These are phyloP conservation scores for Coelogynopora nodosa DNA, from an alignment of 2,888 invertebrate species.

Conservation along the genomic window DNA sequence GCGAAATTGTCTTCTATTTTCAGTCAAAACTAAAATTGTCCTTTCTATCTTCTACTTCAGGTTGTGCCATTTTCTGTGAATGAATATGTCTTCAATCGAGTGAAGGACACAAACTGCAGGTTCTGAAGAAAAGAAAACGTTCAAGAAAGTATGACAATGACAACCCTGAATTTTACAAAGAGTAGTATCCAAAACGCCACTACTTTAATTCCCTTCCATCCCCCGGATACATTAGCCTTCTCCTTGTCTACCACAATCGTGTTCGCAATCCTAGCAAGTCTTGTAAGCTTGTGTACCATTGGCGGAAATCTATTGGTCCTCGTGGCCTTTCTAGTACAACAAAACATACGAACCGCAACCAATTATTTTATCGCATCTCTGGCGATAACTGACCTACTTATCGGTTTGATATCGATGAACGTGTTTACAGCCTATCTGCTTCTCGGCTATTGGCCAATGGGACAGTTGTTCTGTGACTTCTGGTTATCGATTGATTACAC, in stretches of 20 bases:
- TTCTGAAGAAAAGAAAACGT: too few species aligned
- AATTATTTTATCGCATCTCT: constrained; percentile 98
- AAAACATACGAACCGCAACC: constrained; percentile 84
- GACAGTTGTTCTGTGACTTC: constrained; percentile 88
- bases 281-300: constrained; percentile 43
- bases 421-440: constrained; percentile 95
- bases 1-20: too few species aligned
- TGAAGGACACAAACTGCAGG: too few species aligned
- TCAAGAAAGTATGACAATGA: too few species aligned
- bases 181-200: neutral
- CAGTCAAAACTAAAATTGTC: too few species aligned
- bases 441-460: constrained; percentile 92
- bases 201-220: neutral
- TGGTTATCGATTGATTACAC: constrained; percentile 99
- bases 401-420: constrained; percentile 95
- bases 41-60: too few species aligned
- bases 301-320: constrained; percentile 87
- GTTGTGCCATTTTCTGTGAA: too few species aligned
- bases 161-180: too few species aligned
- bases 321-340: constrained; percentile 86
- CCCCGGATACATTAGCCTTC: too few species aligned
- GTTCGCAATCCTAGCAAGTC: constrained; percentile 2
- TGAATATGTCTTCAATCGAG: too few species aligned
- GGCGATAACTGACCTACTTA: constrained; percentile 91
- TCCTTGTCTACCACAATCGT: constrained; percentile 13